Conservation (phyloP, 2,113 vertebrate species). For the Oryzias curvinotus region DNA sequence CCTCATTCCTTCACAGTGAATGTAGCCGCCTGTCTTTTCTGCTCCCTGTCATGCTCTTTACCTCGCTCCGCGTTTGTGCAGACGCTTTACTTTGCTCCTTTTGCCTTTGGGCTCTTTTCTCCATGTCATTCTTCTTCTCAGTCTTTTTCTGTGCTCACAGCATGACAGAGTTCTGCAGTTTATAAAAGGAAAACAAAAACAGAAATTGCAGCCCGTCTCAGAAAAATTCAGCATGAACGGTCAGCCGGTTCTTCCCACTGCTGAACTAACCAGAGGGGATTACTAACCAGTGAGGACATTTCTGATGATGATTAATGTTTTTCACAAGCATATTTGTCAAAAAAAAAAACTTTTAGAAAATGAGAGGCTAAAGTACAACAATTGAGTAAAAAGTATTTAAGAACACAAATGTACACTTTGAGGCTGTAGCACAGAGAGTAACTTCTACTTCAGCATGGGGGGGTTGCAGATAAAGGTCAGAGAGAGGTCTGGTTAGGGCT, state of each 20-base stretch:
- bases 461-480: conserved; percentile 24
- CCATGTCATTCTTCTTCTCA: conserved; percentile 30
- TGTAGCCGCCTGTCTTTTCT: conserved; percentile 28
- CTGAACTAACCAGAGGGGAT: background rate
- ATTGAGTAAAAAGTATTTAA: background rate
- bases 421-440: background rate
- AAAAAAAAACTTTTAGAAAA: background rate
- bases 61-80: background rate
- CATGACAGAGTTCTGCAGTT: conserved; percentile 12
- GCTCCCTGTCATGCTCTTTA: conserved; percentile 6
- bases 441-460: conserved; percentile 21
- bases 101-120: conserved; percentile 18
- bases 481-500: conserved; percentile 46
- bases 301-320: conserved; percentile 2
- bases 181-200: too few relatives aligned
- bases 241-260: conserved; percentile 1
- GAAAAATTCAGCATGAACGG: conserved; percentile 10
- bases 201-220: background rate
- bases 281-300: conserved; percentile 19
- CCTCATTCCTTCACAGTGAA: conserved; percentile 29
- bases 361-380: background rate
- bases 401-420: background rate
- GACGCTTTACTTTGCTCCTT: background rate
- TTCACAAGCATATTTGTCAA: conserved; percentile 4
- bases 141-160: conserved; percentile 19